Conservation (phyloP, 2,797 vertebrate species). For the Babyrousa celebensis region DNA sequence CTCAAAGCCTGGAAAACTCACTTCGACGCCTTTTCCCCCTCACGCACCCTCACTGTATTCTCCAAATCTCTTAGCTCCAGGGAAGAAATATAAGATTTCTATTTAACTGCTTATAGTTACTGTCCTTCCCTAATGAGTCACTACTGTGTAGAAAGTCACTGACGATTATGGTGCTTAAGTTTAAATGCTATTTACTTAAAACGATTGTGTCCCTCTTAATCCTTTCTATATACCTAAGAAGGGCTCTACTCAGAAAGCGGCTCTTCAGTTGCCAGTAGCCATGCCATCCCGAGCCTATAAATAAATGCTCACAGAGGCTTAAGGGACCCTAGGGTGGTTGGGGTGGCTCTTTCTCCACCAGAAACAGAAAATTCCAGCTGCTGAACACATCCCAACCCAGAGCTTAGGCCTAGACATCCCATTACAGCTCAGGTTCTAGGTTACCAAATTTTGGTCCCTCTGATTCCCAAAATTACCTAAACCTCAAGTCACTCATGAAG, state of each 20-base stretch:
- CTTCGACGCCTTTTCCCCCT: neutral
- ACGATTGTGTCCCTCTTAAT: neutral
- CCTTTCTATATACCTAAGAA: neutral
- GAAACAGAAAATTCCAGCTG: too few species aligned
- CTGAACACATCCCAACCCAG: too few species aligned
- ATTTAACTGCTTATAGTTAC: neutral
- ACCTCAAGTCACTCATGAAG: too few species aligned
- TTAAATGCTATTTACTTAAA: constrained; percentile 8
- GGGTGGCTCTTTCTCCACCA: too few species aligned
- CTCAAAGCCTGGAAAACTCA: neutral
- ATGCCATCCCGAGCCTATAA: too few species aligned
- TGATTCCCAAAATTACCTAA: too few species aligned
- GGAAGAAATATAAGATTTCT: neutral
- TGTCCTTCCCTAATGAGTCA: neutral
- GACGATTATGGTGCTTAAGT: neutral
- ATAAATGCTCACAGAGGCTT: too few species aligned
- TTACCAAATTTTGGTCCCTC: too few species aligned
- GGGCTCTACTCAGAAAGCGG: neutral
- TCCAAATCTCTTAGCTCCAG: neutral
- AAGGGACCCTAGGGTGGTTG: too few species aligned
- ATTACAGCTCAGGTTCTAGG: too few species aligned
- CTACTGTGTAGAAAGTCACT: neutral
- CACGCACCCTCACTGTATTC: neutral
- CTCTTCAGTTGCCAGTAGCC: neutral
- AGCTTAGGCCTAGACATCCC: too few species aligned